phyloP scores from a whole-genome alignment of 2,888 invertebrate genomes.

The Arrhopalites spinosus region DNA sequence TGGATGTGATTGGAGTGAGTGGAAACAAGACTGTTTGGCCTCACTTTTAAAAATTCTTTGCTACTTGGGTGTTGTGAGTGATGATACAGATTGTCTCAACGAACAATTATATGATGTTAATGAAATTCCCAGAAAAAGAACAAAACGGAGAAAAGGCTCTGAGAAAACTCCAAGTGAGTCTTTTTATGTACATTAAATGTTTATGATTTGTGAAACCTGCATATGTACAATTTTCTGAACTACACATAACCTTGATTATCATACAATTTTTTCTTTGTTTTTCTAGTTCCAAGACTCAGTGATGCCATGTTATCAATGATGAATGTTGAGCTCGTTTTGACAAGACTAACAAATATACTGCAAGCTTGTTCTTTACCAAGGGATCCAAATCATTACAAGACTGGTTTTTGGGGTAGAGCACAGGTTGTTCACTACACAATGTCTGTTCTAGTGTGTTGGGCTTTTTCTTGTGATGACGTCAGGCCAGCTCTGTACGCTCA shows the following conservation, averaged over 20 bases:
- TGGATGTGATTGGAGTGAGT: constrained; percentile 75
- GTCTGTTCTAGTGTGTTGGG: constrained; percentile 90
- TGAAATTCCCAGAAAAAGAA: constrained; percentile 52
- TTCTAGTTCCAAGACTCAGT: constrained; percentile 75
- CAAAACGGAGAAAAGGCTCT: constrained; percentile 60
- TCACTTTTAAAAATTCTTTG: constrained; percentile 83
- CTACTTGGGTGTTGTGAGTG: constrained; percentile 75
- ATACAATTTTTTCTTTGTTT: no score
- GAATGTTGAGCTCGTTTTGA: constrained; percentile 80
- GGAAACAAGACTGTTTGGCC: constrained; percentile 93
- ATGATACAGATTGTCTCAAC: constrained; percentile 54
- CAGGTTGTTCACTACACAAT: constrained; percentile 87
- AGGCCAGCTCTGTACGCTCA: constrained; percentile 76
- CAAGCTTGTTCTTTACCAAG: constrained; percentile 82
- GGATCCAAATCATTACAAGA: constrained; percentile 83
- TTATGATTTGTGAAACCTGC: no score
- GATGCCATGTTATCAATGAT: constrained; percentile 79
- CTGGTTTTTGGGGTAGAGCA: constrained; percentile 90
- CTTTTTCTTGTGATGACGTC: constrained; percentile 82
- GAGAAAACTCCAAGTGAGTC: constrained; percentile 72
- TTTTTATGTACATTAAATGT: no score
- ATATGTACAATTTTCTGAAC: no score
- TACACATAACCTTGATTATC: no score
- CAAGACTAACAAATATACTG: constrained; percentile 82
- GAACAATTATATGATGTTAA: constrained; percentile 55